Evolutionary conservation across 2,113 vertebrate species (phyloP), one percentile per base, ranked within the genome.

Genomic region (Taxidea taxus): DNA sequence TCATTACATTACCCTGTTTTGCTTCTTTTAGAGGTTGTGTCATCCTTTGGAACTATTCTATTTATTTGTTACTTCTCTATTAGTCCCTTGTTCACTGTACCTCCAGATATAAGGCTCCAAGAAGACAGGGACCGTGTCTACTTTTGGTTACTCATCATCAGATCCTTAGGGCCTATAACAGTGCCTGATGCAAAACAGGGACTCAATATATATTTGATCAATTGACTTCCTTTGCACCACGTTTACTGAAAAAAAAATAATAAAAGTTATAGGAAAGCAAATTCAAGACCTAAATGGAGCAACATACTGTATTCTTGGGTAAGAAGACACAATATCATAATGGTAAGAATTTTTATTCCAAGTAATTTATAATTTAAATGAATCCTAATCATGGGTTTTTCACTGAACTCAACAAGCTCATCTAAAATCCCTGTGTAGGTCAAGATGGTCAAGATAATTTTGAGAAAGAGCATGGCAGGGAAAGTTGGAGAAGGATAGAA

Each of bases 401-500:
- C 56, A 75, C 42, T 58, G 39, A 93, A 37, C 7, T 93, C 39
- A 82, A 74, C 23, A 87, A 87, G 16, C n/a, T 68, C 90, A 68
- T 68, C 66, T 60, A 60, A 86, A 83, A 58, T 93, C n/a, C 7
- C 37, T 16, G 75, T 44, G 54, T 80, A 83, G 66, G 20, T 14
- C 6, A 66, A 93, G 14, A 81, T 58, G 58, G 12, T 66, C 15
- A 81, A 74, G 56, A 82, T 56, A 58, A 91, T 74, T 91, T 77
- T 70, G 29, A 21, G 68, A 90, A 93, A 42, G 34, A 39, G 7
- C 62, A 4, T 39, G n/a, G 34, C 81, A 34, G 39, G 54, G n/a
- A 83, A 94, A 94, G 18, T 83, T 91, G 58, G 7, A 83, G 75
- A 87, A 97, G n/a, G 37, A 62, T 29, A 92, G 44, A 90, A 66